Conservation (phyloP, 2,113 vertebrate species). For the Mola mola region DNA sequence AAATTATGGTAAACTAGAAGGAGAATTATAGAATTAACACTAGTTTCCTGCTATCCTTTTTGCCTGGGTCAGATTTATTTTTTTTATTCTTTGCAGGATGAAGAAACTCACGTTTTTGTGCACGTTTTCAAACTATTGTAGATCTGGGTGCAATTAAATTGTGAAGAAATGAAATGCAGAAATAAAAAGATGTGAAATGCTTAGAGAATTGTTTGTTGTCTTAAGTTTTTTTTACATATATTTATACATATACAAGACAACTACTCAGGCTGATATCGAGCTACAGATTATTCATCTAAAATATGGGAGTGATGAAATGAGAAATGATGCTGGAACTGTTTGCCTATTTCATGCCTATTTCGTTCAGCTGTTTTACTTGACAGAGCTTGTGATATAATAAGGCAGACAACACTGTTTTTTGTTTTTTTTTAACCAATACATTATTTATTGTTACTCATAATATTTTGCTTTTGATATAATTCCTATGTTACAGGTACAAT, state of each 20-base stretch:
- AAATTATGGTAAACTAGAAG: slow-evolving; percentile 80
- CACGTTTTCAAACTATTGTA: slow-evolving; percentile 87
- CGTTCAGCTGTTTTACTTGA: no score
- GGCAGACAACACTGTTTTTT: slow-evolving; percentile 49
- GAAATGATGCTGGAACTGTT: no score
- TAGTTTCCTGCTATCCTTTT: slow-evolving; percentile 83
- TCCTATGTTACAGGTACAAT: slow-evolving; percentile 81
- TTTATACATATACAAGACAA: no score
- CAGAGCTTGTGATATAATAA: background rate
- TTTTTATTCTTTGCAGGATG: slow-evolving; percentile 85
- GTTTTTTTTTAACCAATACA: slow-evolving; percentile 75
- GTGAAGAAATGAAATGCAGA: slow-evolving; percentile 83
- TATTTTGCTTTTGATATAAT: slow-evolving; percentile 78
- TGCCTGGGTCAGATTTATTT: slow-evolving; percentile 85
- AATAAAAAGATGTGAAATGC: slow-evolving; percentile 86
- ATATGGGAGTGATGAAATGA: no score
- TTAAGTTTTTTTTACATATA: no score
- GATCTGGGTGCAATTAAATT: slow-evolving; percentile 86
- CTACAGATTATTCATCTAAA: no score
- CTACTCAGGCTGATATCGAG: no score
- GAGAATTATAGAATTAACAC: slow-evolving; percentile 83
- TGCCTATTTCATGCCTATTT: no score
- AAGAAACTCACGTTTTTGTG: slow-evolving; percentile 85
- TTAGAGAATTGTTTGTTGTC: slow-evolving; percentile 61
- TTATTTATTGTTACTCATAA: slow-evolving; percentile 79